Evolutionary conservation across 2,797 vertebrate species (phyloP), one percentile per base, ranked within the genome.

Genomic region (Vultur gryphus): DNA sequence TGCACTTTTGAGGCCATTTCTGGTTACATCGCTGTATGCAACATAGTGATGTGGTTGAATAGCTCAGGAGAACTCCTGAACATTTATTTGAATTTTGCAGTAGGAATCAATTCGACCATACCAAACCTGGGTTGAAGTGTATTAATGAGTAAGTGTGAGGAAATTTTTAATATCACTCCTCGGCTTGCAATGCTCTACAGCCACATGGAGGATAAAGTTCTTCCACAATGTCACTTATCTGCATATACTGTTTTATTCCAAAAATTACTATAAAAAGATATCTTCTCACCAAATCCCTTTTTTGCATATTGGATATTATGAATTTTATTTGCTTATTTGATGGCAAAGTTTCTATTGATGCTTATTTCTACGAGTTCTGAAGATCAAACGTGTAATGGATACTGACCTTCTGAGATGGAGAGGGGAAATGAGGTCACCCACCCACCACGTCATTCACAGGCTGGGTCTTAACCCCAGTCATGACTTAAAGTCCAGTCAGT

Each of bases 81-180:
- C 37, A 39, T 61, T 94, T 71, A 80, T 87, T 92, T 90, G 37
- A 94, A 87, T 93, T 95, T 70, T 76, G 52, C 82, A 81, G 59
- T 54, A 54, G 49, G 49, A 80, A 81, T 85, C 39, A 85, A 78
- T 81, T 92, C 76, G 86, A 54, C 49, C 0, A 0, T 75, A 57
- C 58, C 57, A 91, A 96, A 93, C 39, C 49, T 88, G 76, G 67
- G 41, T 25, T 84, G 79, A 90, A 89, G 25, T 62, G 46, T 69
- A 75, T 85, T 87, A 89, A 96, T 91, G 67, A 87, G 16, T 58
- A 71, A 88, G 29, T 25, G 52, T 67, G 57, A 79, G 26, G 70
- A 91, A 91, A 81, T 84, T 82, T 86, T 61, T 88, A 21, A 72
- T 81, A 84, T 29, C 37, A 33, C 11, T 71, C 37, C 52, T 87